These are phyloP conservation scores for Halocynthia aurantium DNA, from an alignment of 23 tunicate species.

Conservation along the genomic window DNA sequence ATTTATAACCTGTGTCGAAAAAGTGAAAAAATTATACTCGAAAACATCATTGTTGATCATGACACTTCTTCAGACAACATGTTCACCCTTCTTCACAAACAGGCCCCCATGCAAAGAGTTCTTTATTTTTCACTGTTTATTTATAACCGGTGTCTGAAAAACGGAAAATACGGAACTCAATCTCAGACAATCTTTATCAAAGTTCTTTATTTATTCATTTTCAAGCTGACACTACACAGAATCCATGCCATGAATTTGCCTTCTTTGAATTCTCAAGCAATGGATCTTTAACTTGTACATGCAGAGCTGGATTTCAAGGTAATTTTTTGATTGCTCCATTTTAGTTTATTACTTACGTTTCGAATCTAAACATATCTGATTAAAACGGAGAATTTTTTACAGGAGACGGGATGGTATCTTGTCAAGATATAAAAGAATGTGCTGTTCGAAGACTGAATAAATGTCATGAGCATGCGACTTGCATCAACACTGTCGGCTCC, in stretches of 20 bases:
- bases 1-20: background rate
- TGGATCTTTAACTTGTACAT: constrained; percentile 29
- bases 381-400: background rate
- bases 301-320: constrained; percentile 70
- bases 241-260: constrained; percentile 41
- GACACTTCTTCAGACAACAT: no score
- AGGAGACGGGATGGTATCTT: constrained; percentile 41
- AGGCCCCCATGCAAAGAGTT: no score
- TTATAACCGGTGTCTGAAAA: background rate
- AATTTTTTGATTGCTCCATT: background rate
- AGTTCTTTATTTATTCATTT: background rate
- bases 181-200: no score
- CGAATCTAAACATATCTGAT: background rate
- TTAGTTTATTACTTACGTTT: background rate
- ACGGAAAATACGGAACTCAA: no score
- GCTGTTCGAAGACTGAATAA: constrained; percentile 3
- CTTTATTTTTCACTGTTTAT: background rate
- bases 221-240: background rate
- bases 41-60: no score
- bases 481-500: constrained; percentile 53
- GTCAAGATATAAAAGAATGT: constrained; percentile 48
- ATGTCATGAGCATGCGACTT: constrained; percentile 45
- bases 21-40: no score
- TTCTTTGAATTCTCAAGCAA: constrained; percentile 10
- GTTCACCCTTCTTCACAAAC: no score